These are phyloP conservation scores for Stercorarius parasiticus DNA, from an alignment of 2,113 vertebrate species.

Conservation along the genomic window DNA sequence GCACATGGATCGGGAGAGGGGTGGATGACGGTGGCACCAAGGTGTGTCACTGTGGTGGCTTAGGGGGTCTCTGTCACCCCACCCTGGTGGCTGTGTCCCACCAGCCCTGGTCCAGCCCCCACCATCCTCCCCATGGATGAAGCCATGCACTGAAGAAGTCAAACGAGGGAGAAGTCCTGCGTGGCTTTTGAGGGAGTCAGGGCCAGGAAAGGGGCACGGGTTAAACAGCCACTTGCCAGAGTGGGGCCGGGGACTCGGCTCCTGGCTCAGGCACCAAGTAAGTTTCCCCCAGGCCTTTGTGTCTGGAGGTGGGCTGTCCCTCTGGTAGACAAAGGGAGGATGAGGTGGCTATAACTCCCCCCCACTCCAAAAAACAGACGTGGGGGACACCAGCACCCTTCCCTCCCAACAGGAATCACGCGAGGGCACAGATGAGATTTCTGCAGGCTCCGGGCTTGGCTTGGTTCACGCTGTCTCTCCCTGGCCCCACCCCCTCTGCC, in stretches of 20 bases:
- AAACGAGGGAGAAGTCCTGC: not conserved
- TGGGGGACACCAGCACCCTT: not conserved
- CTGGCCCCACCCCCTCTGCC: not conserved
- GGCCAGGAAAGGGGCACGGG: not conserved
- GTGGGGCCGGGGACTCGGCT: not conserved
- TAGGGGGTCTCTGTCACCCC: not conserved
- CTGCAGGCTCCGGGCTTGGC: not conserved
- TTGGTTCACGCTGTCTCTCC: accelerated
- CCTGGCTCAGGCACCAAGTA: not conserved
- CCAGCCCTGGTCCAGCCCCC: not conserved
- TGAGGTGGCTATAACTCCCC: not conserved
- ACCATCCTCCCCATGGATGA: not conserved
- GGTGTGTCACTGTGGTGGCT: not conserved
- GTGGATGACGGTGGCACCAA: not conserved
- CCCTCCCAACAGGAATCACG: not conserved
- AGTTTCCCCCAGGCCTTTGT: not conserved
- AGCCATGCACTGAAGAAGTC: not conserved
- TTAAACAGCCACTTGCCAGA: not conserved
- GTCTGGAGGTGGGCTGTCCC: accelerated
- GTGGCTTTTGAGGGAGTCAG: not conserved
- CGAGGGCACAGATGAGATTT: not conserved
- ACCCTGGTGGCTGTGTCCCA: not conserved
- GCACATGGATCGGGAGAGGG: not conserved
- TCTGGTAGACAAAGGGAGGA: not conserved
- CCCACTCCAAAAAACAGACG: accelerated